Evolutionary conservation across 1,140 invertebrate species (phyloP).

Genomic region (Calephelis nemesis): DNA sequence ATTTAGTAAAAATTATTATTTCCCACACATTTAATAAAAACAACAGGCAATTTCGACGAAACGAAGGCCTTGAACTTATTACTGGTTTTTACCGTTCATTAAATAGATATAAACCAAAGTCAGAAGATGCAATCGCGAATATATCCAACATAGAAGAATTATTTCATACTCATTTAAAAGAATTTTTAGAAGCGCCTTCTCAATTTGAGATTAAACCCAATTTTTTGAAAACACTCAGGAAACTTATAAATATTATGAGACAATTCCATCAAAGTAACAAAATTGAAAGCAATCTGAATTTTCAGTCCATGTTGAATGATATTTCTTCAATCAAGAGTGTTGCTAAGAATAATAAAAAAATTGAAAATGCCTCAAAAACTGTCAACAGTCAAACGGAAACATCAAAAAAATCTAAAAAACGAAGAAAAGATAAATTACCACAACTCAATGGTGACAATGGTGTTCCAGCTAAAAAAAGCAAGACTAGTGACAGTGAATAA

Average conservation of each 20-base stretch:
- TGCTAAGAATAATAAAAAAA: slow-evolving; percentile 39
- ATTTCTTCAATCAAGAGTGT: slow-evolving; percentile 47
- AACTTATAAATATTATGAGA: slow-evolving; percentile 62
- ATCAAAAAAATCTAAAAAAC: slow-evolving; percentile 53
- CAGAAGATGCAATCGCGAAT: slow-evolving; percentile 34
- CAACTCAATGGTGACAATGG: slow-evolving; percentile 43
- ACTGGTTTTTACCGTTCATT: slow-evolving; percentile 81
- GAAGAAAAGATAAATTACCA: slow-evolving; percentile 50
- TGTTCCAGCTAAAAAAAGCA: slow-evolving; percentile 23
- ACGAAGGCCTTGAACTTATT: slow-evolving; percentile 83
- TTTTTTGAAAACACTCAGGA: slow-evolving; percentile 53
- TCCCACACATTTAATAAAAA: slow-evolving; percentile 81
- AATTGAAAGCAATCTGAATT: slow-evolving; percentile 50
- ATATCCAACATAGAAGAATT: slow-evolving; percentile 45
- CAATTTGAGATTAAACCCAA: slow-evolving; percentile 61
- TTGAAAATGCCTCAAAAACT: slow-evolving; percentile 33
- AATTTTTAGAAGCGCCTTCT: slow-evolving; percentile 37
- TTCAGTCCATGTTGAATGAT: slow-evolving; percentile 45
- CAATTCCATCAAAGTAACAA: slow-evolving; percentile 58
- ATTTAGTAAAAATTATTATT: slow-evolving; percentile 78
- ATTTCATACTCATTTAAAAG: slow-evolving; percentile 46
- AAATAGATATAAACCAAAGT: slow-evolving; percentile 57
- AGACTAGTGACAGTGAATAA: slow-evolving; percentile 25
- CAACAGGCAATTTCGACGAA: slow-evolving; percentile 82
- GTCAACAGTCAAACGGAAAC: slow-evolving; percentile 37